Conservation (phyloP, 2,888 invertebrate species). For the Heliconius cydno region DNA sequence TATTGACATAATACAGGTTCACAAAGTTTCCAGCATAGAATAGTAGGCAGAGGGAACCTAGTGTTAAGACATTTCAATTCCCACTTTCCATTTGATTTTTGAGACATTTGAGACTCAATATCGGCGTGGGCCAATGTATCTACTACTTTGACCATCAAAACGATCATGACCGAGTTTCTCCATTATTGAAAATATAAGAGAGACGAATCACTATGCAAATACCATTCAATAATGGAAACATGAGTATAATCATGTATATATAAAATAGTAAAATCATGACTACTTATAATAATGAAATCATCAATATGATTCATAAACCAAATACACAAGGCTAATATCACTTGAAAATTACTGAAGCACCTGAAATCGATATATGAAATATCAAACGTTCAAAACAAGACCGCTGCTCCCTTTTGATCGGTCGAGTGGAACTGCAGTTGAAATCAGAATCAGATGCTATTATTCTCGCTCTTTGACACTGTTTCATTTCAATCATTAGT, state of each 20-base stretch:
- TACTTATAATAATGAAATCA: neutral
- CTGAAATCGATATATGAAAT: constrained; percentile 29
- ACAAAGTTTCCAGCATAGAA: too few relatives aligned
- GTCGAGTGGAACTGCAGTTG: constrained; percentile 40
- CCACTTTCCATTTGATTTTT: too few relatives aligned
- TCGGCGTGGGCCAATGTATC: too few relatives aligned
- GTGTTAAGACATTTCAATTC: too few relatives aligned
- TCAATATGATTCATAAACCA: neutral
- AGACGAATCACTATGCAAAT: neutral
- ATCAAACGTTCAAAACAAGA: constrained; percentile 41
- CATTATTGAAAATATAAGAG: neutral
- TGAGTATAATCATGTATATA: too few relatives aligned
- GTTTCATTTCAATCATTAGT: constrained; percentile 36
- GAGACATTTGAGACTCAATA: too few relatives aligned
- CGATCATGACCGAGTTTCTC: too few relatives aligned
- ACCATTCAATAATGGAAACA: neutral
- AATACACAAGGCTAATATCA: neutral
- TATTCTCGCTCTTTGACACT: constrained; percentile 37
- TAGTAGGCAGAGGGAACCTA: too few relatives aligned
- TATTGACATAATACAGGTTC: too few relatives aligned
- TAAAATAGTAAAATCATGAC: too few relatives aligned
- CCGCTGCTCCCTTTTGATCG: constrained; percentile 44
- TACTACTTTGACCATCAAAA: too few relatives aligned
- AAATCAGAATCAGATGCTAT: constrained; percentile 37
- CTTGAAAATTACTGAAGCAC: constrained; percentile 1